Base-by-base conservation (phyloP, 2,888 invertebrate genomes). In the Eubasilissa splendida region DNA sequence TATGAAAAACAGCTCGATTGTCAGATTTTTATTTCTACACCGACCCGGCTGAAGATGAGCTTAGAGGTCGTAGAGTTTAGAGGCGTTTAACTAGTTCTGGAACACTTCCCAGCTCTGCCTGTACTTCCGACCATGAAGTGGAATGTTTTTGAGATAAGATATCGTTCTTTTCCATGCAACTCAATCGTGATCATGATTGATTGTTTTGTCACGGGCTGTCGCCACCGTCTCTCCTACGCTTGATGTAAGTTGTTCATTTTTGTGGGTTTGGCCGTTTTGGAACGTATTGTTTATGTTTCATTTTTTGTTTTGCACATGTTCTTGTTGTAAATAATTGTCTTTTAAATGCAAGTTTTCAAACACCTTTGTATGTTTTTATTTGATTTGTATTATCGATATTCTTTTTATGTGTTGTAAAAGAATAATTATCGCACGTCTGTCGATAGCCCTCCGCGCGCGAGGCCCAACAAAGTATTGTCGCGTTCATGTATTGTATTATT, bases 111-210 rank as follows among this genome's bases (percentile, higher is more conserved):
- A 78, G 31, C 71, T 78, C 53, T 53, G 71, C 33, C 53, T 71
- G 59, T 74, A 73, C 14, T 22, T 22, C 31, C 73, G 71, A 56
- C 60, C 78, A 73, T 56, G 31, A 66, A 66, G 53, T 56, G 68
- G 71, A 71, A 78, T 82, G 80, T 83, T 71, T 75, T 81, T 83
- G 82, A 83, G 81, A 82, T 82, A 81, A 75, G 76, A 77, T 80
- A 78, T 73, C 65, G 60, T 79, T 82, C 76, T 82, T 82, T 83
- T 83, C 81, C 83, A 83, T 83, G 83, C 82, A 82, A 76, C 80
- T 76, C 79, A 66, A 81, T 81, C 79, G 81, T 77, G 75, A 70
- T 70, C 70, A 54, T 81, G 82, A 81, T 84, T 82, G 81, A 80
- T 80, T 84, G 84, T 81, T 81, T 77, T 66, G 60, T 71, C 78